Evolutionary conservation across 2,888 invertebrate species (phyloP), one percentile per base, ranked within the genome.

Genomic region (Zygaena filipendulae): DNA sequence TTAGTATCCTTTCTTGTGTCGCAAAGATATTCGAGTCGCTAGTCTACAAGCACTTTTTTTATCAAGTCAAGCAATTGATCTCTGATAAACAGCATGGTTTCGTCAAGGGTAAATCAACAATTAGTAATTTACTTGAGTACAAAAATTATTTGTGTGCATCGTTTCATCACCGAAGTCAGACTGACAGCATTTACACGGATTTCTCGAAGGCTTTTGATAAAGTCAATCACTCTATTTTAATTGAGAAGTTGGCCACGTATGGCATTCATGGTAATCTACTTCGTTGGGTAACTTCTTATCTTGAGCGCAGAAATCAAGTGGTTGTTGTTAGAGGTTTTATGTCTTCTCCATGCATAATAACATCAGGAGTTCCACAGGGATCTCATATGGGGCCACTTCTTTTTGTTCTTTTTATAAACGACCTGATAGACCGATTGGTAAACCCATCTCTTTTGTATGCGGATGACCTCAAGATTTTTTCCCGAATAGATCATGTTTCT

Each of bases 151-250:
- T 33, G n/a, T 22, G 18, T 3, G 10, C 12, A 9, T 11, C 27
- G n/a, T 19, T 33, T 11, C 27, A 21, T 13, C 11, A 7, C 11
- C 14, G 23, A 10, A 22, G 23, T 7, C 26, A 24, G 29, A 33
- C 12, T 25, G 23, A n/a, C n/a, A n/a, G n/a, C 1, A 36, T 38
- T 13, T 40, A 38, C 11, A 40, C 36, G 3, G 38, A 38, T 7
- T 36, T 40, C 13, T 29, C 28, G 4, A 35, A 36, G 13, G 37
- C 36, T 4, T 38, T 40, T 11, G 36, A 40, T 21, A 38, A 31
- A 20, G 38, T 41, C 7, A 19, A 23, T 8, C 38, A 40, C 11
- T 11, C 8, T 3, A 16, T 35, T 5, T 20, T 37, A 6, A 11
- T 25, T 6, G 9, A 24, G 7, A 41, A 41, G 14, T 21, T 41